phyloP scores from a whole-genome alignment of 2,797 vertebrate species.

The Gobionotothen gibberifrons region DNA sequence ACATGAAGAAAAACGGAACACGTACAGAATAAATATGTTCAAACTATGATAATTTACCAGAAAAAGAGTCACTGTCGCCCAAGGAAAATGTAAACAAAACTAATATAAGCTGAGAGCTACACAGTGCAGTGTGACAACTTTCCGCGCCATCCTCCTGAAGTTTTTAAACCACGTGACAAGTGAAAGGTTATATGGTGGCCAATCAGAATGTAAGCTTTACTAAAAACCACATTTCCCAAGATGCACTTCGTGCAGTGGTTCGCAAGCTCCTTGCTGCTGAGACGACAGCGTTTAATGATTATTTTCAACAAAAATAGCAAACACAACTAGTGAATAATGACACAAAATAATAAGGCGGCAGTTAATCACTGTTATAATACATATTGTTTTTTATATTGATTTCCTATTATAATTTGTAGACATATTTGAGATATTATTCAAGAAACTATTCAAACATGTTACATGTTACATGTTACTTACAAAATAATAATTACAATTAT shows the following conservation, averaged over 20 bases:
- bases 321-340: not conserved
- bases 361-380: not conserved
- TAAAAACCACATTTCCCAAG: constrained; percentile 66
- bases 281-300: not conserved
- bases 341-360: not conserved
- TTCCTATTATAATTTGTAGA: not conserved
- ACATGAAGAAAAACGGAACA: not conserved
- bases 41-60: constrained; percentile 32
- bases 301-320: not conserved
- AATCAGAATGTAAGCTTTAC: constrained; percentile 46
- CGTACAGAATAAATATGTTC: fast-evolving
- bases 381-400: not conserved
- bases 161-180: constrained; percentile 79
- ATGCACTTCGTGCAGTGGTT: constrained; percentile 23
- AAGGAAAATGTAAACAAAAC: constrained; percentile 6
- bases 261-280: not conserved
- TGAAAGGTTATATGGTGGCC: constrained; percentile 59
- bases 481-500: too few relatives aligned
- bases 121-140: constrained; percentile 38
- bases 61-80: not conserved
- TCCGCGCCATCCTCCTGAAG: constrained; percentile 75
- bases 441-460: too few relatives aligned
- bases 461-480: too few relatives aligned
- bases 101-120: fast-evolving
- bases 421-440: too few relatives aligned